Evolutionary conservation across 2,888 invertebrate species (phyloP), one percentile per base, ranked within the genome.

Genomic region (Agrotis ipsilon): DNA sequence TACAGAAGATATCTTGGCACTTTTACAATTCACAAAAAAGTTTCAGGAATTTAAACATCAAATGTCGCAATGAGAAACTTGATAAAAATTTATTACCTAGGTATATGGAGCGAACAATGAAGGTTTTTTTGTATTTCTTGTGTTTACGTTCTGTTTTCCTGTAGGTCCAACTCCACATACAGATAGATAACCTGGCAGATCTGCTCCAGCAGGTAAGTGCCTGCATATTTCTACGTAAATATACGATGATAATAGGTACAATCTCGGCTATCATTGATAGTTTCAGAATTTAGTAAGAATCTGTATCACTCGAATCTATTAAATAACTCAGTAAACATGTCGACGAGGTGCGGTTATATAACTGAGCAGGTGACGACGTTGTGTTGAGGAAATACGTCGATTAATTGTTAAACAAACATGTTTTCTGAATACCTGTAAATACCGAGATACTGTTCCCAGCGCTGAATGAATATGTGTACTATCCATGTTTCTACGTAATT

Each of bases 1-100:
- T 51, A 61, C 49, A 19, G 21, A 71, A 64, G 39, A 68, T 46
- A 39, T 27, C 24, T 57, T 68, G 73, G 73, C 73, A 51, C 24
- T 46, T 74, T 57, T 51, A 73, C 57, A 73, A 73, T 68, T 68
- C 51, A 11, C 57, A 57, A 60, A 16, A 48, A 72, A n/a, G 16
- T 64, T 18, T 54, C 18, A 16, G 32, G 48, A 66, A 62, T 55
- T 54, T 32, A 13, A 64, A 55, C 72, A 57, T n/a, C 11, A 24
- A 21, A 69, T 68, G 16, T 32, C 51, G 13, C 51, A 13, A 57
- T 24, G 7, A 43, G 52, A 54, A 55, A 24, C 21, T 54, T 55
- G n/a, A 21, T 13, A 3, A 55, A 2, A 21, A 49, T 48, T 21
- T 48, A 16, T 55, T 18, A 21, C 9, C n/a, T 21, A n/a, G 1